Evolutionary conservation across 2,113 vertebrate species (phyloP), one percentile per base, ranked within the genome.

Genomic region (Colaptes auratus): DNA sequence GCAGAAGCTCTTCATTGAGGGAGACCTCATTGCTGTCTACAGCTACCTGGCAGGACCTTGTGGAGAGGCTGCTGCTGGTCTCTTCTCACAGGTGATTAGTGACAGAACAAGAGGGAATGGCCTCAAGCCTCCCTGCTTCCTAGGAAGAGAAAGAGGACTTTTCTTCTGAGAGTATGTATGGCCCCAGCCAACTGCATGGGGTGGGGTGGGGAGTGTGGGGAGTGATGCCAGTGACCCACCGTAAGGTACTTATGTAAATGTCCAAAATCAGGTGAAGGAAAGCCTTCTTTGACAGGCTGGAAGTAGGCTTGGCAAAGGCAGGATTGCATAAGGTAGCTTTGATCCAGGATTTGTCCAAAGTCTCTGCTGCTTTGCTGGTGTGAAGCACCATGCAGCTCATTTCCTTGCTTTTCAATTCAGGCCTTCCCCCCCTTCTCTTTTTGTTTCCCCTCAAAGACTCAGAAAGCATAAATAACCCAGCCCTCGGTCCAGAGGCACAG

Each of bases 201-300:
- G 12, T 31, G 58, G 61, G 44, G 69, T 78, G 35, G 9, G 31
- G 44, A 89, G n/a, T 58, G 33, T 60, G 28, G 53, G 58, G 39
- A 92, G 35, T 95, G 93, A 92, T 92, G 93, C 58, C 36, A 31
- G 36, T 89, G 89, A 81, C 83, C 60, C 30, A 86, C n/a, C n/a
- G n/a, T n/a, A n/a, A n/a, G n/a, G n/a, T n/a, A 74, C 48, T 94
- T 90, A 83, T 42, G 56, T 83, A 94, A 94, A 78, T 95, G n/a
- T 36, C 53, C 31, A 55, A 82, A 90, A 86, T 88, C 31, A 94
- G 91, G 79, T 72, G 82, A 87, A 87, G 44, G 50, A 96, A 95
- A 82, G 87, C 74, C 58, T 74, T 61, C 73, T 85, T 88, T 89
- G 82, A 63, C 7, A 7, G 56, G 79, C 69, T 89, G 85, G 75